Base-by-base conservation (phyloP, 2,797 vertebrate genomes). In the Aeoliscus strigatus region DNA sequence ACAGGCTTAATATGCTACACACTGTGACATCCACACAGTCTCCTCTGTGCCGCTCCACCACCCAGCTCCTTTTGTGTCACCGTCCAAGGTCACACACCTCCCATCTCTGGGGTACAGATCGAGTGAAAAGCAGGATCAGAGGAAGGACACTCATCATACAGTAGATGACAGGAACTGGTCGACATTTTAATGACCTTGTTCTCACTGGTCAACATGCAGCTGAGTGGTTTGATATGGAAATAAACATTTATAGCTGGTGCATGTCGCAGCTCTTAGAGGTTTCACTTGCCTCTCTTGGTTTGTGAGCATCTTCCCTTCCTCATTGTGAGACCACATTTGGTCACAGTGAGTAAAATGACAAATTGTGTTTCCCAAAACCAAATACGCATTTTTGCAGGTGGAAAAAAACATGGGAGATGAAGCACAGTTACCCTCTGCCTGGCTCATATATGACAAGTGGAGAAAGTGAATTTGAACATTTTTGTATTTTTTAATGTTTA, bases 11-110 rank as follows among this genome's bases (percentile, higher is more conserved):
- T 49, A 34, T 39, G 57, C 46, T 29, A 23, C 27, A 16, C 29
- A 28, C 14, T 41, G 46, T 35, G 51, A 32, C 37, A 10, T 21
- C 6, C 18, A 33, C 35, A 11, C 11, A 50, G 32, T 37, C 14
- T 27, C 31, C 37, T 30, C 8, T 8, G 32, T 13, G 13, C 16
- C 17, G 15, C 50, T 44, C 34, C 45, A 27, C 26, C 27, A 42
- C 34, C 21, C 43, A 9, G 40, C 39, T 65, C 33, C 43, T 51
- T 75, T 73, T 62, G 54, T 75, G 53, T 41, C 51, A 9, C 31
- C n/a, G 9, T 29, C 27, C 69, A 79, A 77, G 73, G 69, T 73
- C 60, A 47, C n/a, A 15, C 14, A 6, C 31, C 10, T 28, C 25
- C 29, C 8, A 43, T 70, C 57, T 79, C 53, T 55, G 7, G 56